phyloP scores from a whole-genome alignment of 92 coral and sea anemone species.

The Porites cylindrica region DNA sequence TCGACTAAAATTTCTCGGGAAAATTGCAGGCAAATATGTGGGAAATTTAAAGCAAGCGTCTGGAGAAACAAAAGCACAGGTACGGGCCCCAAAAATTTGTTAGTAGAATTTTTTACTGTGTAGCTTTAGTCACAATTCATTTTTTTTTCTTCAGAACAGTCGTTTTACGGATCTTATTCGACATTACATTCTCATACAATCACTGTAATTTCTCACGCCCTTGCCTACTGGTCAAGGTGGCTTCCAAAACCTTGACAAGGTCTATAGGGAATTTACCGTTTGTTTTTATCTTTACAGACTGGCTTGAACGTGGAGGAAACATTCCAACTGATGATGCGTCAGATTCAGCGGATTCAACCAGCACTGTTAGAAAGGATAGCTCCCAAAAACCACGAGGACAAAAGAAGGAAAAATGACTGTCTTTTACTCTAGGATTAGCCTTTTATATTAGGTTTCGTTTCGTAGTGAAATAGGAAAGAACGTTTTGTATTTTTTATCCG shows the following conservation, averaged over 20 bases:
- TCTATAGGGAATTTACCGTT: background rate
- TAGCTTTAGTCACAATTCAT: no score
- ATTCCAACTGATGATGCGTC: conserved; percentile 96
- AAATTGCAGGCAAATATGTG: no score
- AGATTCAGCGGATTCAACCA: conserved; percentile 93
- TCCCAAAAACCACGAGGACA: conserved; percentile 71
- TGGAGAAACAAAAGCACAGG: no score
- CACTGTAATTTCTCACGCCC: no score
- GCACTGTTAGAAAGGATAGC: conserved; percentile 87
- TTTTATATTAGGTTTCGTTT: conserved; percentile 17
- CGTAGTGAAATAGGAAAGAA: background rate
- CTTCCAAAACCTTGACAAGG: background rate
- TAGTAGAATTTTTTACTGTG: no score
- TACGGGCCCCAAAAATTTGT: no score
- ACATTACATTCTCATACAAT: no score
- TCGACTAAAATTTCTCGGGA: no score
- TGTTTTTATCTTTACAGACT: conserved; percentile 71
- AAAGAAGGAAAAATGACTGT: conserved; percentile 78
- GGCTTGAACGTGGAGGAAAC: conserved; percentile 93
- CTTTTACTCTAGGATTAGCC: conserved; percentile 47
- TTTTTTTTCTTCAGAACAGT: no score
- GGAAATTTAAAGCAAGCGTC: no score
- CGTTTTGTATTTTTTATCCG: background rate
- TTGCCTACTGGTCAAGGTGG: no score
- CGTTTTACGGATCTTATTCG: no score